These are phyloP conservation scores for Caenorhabditis sp. DNA, from an alignment of 2,888 invertebrate genomes.

Conservation along the genomic window DNA sequence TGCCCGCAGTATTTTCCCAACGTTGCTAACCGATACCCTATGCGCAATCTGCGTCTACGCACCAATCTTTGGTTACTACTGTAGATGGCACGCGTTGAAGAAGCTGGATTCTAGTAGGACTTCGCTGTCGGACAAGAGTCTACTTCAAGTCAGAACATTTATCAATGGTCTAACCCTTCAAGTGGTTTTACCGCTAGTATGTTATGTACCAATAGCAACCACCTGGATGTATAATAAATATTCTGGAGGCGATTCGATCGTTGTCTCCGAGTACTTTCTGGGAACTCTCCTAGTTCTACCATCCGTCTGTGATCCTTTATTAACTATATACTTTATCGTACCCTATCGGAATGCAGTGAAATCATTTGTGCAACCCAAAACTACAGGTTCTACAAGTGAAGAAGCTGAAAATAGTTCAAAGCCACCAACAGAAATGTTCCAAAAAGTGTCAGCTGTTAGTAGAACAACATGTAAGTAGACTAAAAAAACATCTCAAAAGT, in stretches of 20 bases:
- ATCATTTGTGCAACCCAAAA: neutral
- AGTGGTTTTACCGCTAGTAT: conserved; percentile 13
- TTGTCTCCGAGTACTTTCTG: conserved; percentile 17
- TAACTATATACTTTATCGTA: conserved; percentile 14
- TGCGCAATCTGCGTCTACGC: neutral
- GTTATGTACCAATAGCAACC: conserved; percentile 20
- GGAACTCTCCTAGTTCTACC: conserved; percentile 9
- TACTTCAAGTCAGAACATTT: conserved; percentile 10
- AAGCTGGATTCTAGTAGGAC: conserved; percentile 7
- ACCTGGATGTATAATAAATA: conserved; percentile 19
- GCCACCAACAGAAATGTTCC: no score
- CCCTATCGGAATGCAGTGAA: neutral
- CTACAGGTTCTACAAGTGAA: no score
- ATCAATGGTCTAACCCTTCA: conserved; percentile 26
- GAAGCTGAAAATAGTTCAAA: no score
- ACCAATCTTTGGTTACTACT: conserved; percentile 13
- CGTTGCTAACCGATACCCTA: conserved; percentile 7
- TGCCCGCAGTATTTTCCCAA: conserved; percentile 17
- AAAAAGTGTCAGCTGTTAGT: no score
- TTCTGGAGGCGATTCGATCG: conserved; percentile 4
- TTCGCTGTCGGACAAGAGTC: conserved; percentile 7
- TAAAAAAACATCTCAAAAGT: no score
- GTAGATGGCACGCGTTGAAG: conserved; percentile 17
- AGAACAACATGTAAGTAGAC: no score
- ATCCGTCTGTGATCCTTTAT: conserved; percentile 10